phyloP scores from a whole-genome alignment of 92 coral and sea anemone species.

The Diadumene lineata region DNA sequence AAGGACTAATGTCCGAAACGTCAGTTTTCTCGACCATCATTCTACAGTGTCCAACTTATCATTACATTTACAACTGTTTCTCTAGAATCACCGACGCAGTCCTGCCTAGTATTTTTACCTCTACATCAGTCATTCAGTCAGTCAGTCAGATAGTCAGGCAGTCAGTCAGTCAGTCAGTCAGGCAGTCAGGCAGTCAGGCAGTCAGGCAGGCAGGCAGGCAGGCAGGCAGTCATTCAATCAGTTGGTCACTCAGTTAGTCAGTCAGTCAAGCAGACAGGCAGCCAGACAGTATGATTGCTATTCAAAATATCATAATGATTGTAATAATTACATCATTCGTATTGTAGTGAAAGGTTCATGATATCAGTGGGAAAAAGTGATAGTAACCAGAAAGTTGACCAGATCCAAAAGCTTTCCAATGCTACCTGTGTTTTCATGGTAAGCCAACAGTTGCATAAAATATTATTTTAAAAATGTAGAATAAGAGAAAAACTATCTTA shows the following conservation, averaged over 20 bases:
- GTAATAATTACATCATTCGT: too few relatives aligned
- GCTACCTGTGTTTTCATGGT: slow-evolving; percentile 77
- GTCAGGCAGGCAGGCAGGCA: background rate
- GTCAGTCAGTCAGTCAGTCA: background rate
- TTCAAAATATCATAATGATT: too few relatives aligned
- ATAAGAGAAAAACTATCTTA: too few relatives aligned
- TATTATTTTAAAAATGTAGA: too few relatives aligned
- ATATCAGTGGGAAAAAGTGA: slow-evolving; percentile 70
- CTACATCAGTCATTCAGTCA: background rate
- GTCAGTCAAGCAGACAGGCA: background rate
- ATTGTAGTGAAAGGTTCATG: slow-evolving; percentile 82
- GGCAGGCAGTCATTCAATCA: background rate
- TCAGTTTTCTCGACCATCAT: too few relatives aligned
- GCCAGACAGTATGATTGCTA: too few relatives aligned
- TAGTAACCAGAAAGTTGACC: slow-evolving; percentile 69
- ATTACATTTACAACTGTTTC: too few relatives aligned
- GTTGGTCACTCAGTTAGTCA: background rate
- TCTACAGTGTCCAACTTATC: too few relatives aligned
- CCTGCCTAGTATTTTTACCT: too few relatives aligned
- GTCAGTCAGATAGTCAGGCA: background rate
- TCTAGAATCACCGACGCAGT: too few relatives aligned
- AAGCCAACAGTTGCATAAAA: too few relatives aligned
- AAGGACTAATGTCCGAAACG: too few relatives aligned
- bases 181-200: background rate
- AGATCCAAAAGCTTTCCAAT: slow-evolving; percentile 66